phyloP scores from a whole-genome alignment of 2,888 invertebrate species.

The Stenodera caucasica region DNA sequence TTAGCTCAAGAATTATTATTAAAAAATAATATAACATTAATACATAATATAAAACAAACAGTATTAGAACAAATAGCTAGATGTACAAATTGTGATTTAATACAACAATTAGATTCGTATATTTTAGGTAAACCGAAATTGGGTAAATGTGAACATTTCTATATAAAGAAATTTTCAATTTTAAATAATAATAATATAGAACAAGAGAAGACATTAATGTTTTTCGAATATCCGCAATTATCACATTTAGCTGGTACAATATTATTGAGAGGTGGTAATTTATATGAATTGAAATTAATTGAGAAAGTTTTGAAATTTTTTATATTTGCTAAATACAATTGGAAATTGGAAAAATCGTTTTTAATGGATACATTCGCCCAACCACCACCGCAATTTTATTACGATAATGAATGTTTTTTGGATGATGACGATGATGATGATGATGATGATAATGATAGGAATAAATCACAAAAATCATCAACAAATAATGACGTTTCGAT shows the following conservation, averaged over 20 bases:
- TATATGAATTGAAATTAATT: constrained; percentile 74
- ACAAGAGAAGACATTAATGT: constrained; percentile 84
- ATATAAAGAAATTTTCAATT: constrained; percentile 63
- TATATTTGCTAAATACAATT: constrained; percentile 85
- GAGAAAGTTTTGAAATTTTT: constrained; percentile 83
- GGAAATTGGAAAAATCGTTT: constrained; percentile 89
- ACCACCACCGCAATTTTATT: constrained; percentile 64
- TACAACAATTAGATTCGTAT: constrained; percentile 85
- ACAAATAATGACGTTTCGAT: too few species aligned
- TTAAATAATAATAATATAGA: constrained; percentile 55
- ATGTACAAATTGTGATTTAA: constrained; percentile 81
- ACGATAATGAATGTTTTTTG: too few species aligned
- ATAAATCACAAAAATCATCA: background rate
- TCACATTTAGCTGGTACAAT: constrained; percentile 85
- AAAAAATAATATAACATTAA: constrained; percentile 79
- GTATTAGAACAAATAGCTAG: constrained; percentile 79
- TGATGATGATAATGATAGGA: background rate
- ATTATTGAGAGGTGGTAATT: constrained; percentile 75
- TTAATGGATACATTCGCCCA: constrained; percentile 83
- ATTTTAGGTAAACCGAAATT: constrained; percentile 73
- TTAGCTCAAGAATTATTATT: constrained; percentile 84
- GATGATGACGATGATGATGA: constrained; percentile 40
- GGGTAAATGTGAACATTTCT: constrained; percentile 83
- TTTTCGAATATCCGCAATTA: constrained; percentile 87
- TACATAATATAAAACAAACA: constrained; percentile 79